Base-by-base conservation (phyloP, 2,797 vertebrate genomes). In the Enteromius trimaculatus region DNA sequence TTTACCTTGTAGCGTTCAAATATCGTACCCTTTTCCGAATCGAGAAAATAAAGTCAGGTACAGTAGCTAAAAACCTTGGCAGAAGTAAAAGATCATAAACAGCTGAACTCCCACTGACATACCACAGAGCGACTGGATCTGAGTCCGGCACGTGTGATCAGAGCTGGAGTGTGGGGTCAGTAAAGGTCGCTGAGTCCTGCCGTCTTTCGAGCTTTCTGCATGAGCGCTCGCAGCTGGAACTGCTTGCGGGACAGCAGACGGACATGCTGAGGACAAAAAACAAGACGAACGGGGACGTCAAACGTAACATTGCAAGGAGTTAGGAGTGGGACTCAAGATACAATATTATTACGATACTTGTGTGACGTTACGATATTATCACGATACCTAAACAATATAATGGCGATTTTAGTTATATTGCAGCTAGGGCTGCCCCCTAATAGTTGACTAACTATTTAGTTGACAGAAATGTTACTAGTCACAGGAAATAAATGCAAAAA, bases 171-270 rank as follows among this genome's bases (percentile, higher is more conserved):
- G 39, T 3, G 83, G 81, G 83, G 89, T 98, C 89, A 99, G 96
- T 98, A 99, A 88, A 99, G 97, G 91, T 99, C 98, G 90, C 97
- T 98, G 69, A 99, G 97, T 87, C 98, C 97, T 0, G 98, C 98
- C 31, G 97, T 99, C 94, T 99, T 99, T 85, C 98, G 96, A 81
- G 98, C 98, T 95, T 99, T 99, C 92, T 99, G 98, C 98, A 99
- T 99, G 81, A 99, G 93, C 8, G 98, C 98, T 76, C 98, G 96
- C 87, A 99, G 96, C 93, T 99, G 98, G 94, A 99, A 99, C 94
- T 99, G 98, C 92, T 99, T 99, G 84, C 97, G 96, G 85, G 98
- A 99, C 90, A 99, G 94, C 84, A 99, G 96, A 51, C 97, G 97
- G 9, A 99, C 98, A 5, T 99, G 98, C 98, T 99, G 93, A 77